These are phyloP conservation scores for Ips nitidus DNA, from an alignment of 1,140 invertebrate genomes.

Conservation along the genomic window DNA sequence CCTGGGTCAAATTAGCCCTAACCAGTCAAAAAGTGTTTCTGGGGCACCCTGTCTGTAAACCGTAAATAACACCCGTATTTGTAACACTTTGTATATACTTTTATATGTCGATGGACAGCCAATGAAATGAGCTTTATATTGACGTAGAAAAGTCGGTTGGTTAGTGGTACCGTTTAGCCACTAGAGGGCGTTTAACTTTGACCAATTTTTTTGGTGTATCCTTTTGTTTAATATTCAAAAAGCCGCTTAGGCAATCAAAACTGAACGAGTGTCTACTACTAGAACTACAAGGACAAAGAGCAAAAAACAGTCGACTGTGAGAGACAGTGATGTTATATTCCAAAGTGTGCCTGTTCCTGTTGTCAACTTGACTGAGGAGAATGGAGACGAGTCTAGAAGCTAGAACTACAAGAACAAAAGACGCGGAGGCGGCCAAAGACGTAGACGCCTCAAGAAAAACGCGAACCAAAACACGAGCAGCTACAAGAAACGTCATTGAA, in stretches of 20 bases:
- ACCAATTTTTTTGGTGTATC: too few relatives aligned
- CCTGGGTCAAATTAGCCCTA: too few relatives aligned
- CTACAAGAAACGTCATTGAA: neutral
- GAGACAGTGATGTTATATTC: constrained; percentile 1
- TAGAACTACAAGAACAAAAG: neutral
- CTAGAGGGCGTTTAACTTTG: too few relatives aligned
- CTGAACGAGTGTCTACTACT: constrained; percentile 25
- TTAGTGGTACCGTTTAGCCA: too few relatives aligned
- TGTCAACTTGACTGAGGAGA: neutral
- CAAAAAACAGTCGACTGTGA: neutral
- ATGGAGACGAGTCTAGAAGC: neutral
- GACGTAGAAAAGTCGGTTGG: too few relatives aligned
- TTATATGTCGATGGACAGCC: too few relatives aligned
- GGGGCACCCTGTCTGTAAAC: too few relatives aligned
- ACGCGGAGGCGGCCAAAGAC: neutral
- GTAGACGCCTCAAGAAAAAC: neutral
- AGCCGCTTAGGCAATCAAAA: constrained; percentile 27
- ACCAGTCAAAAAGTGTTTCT: too few relatives aligned
- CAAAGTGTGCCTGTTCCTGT: neutral
- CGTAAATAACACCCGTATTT: too few relatives aligned
- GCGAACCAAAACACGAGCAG: neutral
- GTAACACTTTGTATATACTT: too few relatives aligned
- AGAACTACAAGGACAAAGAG: constrained; percentile 12
- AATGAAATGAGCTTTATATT: too few relatives aligned
- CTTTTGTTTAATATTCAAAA: too few relatives aligned